phyloP scores from a whole-genome alignment of 2,888 invertebrate genomes.

The Caenorhabditis parvicauda region DNA sequence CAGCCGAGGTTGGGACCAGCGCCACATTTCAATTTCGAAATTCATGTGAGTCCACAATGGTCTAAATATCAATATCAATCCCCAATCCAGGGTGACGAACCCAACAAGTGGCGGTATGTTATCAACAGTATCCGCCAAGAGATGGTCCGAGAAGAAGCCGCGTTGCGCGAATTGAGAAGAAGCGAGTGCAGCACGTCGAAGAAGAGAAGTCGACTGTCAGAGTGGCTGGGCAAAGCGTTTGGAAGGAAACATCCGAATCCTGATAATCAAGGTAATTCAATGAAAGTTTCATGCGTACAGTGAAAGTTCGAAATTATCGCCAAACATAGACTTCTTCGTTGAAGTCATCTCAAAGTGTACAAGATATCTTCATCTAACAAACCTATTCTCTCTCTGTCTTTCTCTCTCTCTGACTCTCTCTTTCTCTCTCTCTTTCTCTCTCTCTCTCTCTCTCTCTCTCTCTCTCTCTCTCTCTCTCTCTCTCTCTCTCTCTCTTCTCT shows the following conservation, averaged over 20 bases:
- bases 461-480: too few relatives aligned
- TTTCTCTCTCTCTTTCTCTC: too few relatives aligned
- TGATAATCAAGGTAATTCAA: slow-evolving; percentile 1
- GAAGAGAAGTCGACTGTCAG: slow-evolving; percentile 29
- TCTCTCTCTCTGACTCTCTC: too few relatives aligned
- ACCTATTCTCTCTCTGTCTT: too few relatives aligned
- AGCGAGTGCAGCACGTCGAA: slow-evolving; percentile 17
- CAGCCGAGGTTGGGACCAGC: slow-evolving; percentile 36
- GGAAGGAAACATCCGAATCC: slow-evolving; percentile 17
- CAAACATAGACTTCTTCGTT: too few relatives aligned
- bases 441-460: too few relatives aligned
- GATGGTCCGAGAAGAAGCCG: slow-evolving; percentile 42
- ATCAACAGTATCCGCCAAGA: slow-evolving; percentile 43
- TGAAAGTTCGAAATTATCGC: too few relatives aligned
- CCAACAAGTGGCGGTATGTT: slow-evolving; percentile 44
- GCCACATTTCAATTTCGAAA: slow-evolving; percentile 35
- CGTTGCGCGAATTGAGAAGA: slow-evolving; percentile 25
- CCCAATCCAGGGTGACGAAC: slow-evolving; percentile 39
- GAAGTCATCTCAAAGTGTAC: too few relatives aligned
- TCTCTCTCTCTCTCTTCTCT: too few relatives aligned
- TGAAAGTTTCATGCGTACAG: not conserved
- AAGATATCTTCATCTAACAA: too few relatives aligned
- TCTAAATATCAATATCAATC: not conserved
- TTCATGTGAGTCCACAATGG: slow-evolving; percentile 21
- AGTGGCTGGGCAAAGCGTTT: slow-evolving; percentile 33